A percentile compares a stretch with the other conserved stretches of the same genome.
phyloP scores from a whole-genome alignment of 2,113 vertebrate genomes.

The Haplotaxodon microlepis region DNA sequence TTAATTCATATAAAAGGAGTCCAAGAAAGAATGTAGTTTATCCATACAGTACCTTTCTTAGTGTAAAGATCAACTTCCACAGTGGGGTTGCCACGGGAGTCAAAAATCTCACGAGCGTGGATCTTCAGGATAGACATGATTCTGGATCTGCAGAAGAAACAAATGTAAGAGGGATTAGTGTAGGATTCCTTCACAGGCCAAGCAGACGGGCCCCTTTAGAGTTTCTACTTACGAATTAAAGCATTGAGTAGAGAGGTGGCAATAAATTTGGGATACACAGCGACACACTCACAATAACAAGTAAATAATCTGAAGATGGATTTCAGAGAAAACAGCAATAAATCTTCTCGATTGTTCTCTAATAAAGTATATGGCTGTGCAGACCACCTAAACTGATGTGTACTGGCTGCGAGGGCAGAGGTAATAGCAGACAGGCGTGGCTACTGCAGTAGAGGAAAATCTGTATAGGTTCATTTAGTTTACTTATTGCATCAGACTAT shows the following conservation, averaged over 20 bases:
- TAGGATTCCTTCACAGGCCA: neutral
- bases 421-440: conserved; percentile 27
- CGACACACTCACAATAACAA: neutral
- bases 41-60: conserved; percentile 77
- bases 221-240: neutral
- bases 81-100: conserved; percentile 98
- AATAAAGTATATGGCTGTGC: neutral
- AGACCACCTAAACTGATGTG: neutral
- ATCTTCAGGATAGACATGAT: conserved; percentile 91
- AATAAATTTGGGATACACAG: neutral
- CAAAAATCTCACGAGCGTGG: conserved; percentile 89
- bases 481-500: neutral
- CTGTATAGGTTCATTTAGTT: neutral
- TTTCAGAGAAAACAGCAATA: neutral
- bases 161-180: neutral
- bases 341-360: neutral
- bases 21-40: neutral
- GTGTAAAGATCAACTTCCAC: conserved; percentile 93
- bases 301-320: neutral
- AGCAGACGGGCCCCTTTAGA: neutral
- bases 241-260: neutral
- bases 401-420: neutral
- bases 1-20: fast-evolving
- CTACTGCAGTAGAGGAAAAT: conserved; percentile 16
- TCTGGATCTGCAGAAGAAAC: conserved; percentile 60